Evolutionary conservation across 2,888 invertebrate species (phyloP), one percentile per base, ranked within the genome.

Genomic region (Sarcophaga rosellei): DNA sequence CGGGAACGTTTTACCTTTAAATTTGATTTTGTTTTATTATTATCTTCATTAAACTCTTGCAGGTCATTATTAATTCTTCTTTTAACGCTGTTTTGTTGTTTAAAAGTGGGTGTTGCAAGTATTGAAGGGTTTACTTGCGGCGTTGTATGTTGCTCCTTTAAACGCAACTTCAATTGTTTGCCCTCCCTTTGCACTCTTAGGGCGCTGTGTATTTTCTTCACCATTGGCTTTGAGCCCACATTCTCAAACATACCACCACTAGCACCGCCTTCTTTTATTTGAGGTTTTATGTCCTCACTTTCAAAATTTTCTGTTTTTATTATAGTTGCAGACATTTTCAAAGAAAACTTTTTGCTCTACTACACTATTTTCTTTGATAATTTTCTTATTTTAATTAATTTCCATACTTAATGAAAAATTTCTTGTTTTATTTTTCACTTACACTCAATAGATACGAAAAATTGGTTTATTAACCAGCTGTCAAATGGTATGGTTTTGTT

Each of bases 271-370:
- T 68, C 65, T 61, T 81, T 69, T 83, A 70, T 76, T 80, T 80
- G 69, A 65, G 74, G 80, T 75, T 77, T 78, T 63, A 81, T 78
- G 76, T 80, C 74, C 76, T 84, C 85, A 80, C 69, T 59, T 74
- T 88, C 88, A 12, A 73, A 75, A 11, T 75, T 80, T 76, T 88
- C 88, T 53, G 70, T 81, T 84, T 88, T 88, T 65, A 88, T 82
- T 69, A 65, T 70, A 70, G 88, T 81, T 65, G 47, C 61, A 23
- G 88, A 80, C 88, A 88, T 88, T 75, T 88, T 81, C 44, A 53
- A 61, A 8, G n/a, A 23, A 78, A 59, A 69, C 20, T 11, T 81
- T 59, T 4, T 20, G 61, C 63, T 70, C 45, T 23, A 53, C 4
- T 65, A 74, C 17, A 73, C 20, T 81, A 35, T 57, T 63, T 63